Conservation (phyloP, 2,113 vertebrate species). For the Ibidorhyncha struthersii region DNA sequence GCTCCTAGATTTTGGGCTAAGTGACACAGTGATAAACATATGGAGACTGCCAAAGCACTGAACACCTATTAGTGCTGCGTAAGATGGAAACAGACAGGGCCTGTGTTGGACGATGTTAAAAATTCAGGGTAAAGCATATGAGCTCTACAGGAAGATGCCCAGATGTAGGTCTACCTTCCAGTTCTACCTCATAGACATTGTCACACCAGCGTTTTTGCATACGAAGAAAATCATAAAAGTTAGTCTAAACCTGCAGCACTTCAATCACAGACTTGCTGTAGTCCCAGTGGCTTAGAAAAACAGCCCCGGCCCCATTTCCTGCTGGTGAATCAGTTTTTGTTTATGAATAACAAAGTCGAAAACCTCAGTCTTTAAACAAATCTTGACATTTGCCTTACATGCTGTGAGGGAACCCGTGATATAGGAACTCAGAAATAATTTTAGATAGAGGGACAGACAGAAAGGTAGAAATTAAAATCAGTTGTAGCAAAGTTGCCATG, state of each 20-base stretch:
- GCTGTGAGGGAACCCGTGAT: neutral
- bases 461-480: neutral
- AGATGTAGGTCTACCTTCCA: neutral
- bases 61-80: neutral
- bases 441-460: neutral
- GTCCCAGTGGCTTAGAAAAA: neutral
- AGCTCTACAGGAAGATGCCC: neutral
- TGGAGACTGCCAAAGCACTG: neutral
- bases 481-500: neutral
- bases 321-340: neutral
- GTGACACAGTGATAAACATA: neutral
- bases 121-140: neutral
- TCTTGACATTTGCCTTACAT: neutral
- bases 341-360: neutral
- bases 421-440: neutral
- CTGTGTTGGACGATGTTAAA: neutral
- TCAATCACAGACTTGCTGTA: neutral
- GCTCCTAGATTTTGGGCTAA: neutral
- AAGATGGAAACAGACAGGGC: neutral
- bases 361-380: neutral
- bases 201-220: neutral
- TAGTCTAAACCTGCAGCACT: neutral
- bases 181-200: neutral
- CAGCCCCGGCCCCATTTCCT: neutral
- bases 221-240: neutral